These are phyloP conservation scores for Hippopotamus amphibius DNA, from an alignment of 2,113 vertebrate genomes.

Conservation along the genomic window DNA sequence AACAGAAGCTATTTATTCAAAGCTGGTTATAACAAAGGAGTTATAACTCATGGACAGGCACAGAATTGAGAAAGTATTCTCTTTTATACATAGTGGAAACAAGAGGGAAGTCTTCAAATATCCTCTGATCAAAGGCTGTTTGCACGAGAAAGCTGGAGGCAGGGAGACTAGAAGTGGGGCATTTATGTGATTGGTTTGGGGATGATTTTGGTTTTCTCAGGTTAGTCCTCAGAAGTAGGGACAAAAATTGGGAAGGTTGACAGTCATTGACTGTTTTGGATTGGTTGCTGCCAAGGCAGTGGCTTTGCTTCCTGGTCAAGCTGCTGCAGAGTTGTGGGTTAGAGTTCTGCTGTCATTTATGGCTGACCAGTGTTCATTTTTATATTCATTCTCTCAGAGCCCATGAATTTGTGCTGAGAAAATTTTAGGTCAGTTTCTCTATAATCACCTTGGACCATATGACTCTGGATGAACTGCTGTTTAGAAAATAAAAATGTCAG, in stretches of 20 bases:
- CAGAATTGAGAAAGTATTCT: not conserved
- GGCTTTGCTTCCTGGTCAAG: not conserved
- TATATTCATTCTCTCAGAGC: not conserved
- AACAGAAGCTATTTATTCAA: not conserved
- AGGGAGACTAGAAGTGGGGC: not conserved
- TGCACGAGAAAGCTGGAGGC: not conserved
- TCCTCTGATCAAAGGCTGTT: not conserved
- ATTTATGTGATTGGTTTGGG: not conserved
- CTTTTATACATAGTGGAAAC: not conserved
- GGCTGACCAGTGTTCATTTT: not conserved
- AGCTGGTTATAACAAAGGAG: not conserved
- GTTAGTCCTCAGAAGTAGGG: not conserved
- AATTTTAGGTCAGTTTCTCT: not conserved
- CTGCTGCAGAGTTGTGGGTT: not conserved
- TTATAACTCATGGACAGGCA: not conserved
- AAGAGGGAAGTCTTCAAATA: not conserved
- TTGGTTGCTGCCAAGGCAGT: accelerated
- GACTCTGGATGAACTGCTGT: not conserved
- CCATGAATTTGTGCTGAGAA: not conserved
- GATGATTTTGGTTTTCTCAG: not conserved
- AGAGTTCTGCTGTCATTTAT: not conserved
- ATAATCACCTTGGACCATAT: not conserved
- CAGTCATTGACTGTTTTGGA: not conserved
- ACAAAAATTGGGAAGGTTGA: not conserved
- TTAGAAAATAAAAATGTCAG: not conserved